Evolutionary conservation across 2,113 vertebrate genomes (phyloP), one percentile per base, ranked within the genome.

Genomic region (Myiagra hebetior): DNA sequence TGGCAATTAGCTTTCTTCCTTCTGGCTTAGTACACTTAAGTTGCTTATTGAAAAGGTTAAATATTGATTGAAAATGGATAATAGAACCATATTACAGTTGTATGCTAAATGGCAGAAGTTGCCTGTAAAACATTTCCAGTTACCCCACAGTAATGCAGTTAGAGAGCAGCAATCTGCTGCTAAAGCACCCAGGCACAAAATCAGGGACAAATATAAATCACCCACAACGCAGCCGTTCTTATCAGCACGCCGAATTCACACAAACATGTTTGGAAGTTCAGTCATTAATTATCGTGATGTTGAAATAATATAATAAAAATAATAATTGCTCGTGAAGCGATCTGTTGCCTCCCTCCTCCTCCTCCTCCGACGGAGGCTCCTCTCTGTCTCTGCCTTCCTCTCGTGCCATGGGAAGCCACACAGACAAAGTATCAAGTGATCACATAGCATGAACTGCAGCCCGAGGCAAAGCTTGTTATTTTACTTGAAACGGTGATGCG

Each of bases 31-130:
- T 94, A 95, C 95, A 93, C 68, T 95, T 95, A 94, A 96, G 95
- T 60, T 97, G 77, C 74, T 96, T 92, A 86, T 94, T 96, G 95
- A 79, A 96, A 96, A 92, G 89, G 88, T 96, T 95, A 97, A 95
- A 88, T 97, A 96, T 96, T 96, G 95, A 95, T 96, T 96, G 85
- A 91, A 98, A 97, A 97, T 79, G 89, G 95, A 77, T 83, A 70
- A 95, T 94, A 87, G 73, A 92, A 91, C 68, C 87, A 16, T 87
- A 95, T 96, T 95, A 93, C 84, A 13, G 91, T 87, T 47, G 81
- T 18, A 96, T 96, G 89, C 79, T 87, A 95, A 97, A 92, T 92
- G 96, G 88, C 92, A 96, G 90, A 96, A 96, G 78, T 87, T 96
- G 77, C 74, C 87, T 85, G 92, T 94, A 91, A 97, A 97, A 73